Base-by-base conservation (phyloP, 2,797 vertebrate species). In the Steatocranus sp. region DNA sequence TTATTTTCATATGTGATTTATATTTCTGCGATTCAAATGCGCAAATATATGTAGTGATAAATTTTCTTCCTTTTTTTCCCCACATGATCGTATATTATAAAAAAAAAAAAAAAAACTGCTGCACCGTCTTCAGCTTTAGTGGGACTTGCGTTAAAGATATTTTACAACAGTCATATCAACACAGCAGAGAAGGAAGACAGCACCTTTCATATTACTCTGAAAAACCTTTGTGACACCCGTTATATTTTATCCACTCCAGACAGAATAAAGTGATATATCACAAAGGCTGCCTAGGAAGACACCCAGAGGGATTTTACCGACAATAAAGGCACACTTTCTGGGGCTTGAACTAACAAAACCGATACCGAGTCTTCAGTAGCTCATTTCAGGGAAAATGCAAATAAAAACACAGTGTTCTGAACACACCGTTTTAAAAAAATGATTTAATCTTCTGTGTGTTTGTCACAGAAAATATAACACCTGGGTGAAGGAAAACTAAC, bases 231-330 rank as follows among this genome's bases (percentile, higher is more conserved):
- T 56, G 66, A 48, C 81, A 78, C 11, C 38, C 74, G 41, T 76
- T 76, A n/a, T 63, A 80, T 54, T 75, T 53, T 18, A 70, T 81
- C 50, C 38, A 20, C 36, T 78, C 32, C 63, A 14, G 32, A 63
- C 74, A 73, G 38, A 73, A 70, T 53, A 18, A 85, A 83, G 8
- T 56, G 50, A 81, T 12, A 66, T 63, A 83, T 81, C 76, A 85
- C 27, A 77, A 20, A 76, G 20, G 43, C 27, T 48, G 17, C 17
- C 27, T 27, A 2, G 34, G 18, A 76, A 83, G 73, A 83, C 48
- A 85, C 75, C 75, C 50, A 27, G 15, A 53, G 75, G 68, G 74
- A 86, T 79, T 86, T 75, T 81, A 61, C 54, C 73, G 7, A 58
- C 79, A 83, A 83, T 77, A 70, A 58, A 86, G 70, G 6, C 9